These are phyloP conservation scores for Zoanthus sociatus DNA, from an alignment of 92 coral and sea anemone species.

Conservation along the genomic window DNA sequence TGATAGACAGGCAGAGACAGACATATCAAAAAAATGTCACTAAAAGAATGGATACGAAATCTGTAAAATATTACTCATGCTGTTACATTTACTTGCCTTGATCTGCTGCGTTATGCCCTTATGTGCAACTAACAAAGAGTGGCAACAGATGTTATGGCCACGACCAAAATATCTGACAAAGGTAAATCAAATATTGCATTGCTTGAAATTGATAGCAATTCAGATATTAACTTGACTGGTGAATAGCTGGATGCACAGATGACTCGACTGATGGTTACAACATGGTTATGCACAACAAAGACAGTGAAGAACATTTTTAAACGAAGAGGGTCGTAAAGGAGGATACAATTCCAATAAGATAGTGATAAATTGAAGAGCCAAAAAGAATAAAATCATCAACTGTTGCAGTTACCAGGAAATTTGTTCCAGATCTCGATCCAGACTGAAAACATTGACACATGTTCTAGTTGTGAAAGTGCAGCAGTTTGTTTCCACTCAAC, in stretches of 20 bases:
- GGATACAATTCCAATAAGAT: neutral
- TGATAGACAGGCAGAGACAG: neutral
- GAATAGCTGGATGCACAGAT: neutral
- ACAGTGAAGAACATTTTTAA: neutral
- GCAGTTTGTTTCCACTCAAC: neutral
- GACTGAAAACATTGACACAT: neutral
- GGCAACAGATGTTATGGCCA: neutral
- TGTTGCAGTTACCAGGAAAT: neutral
- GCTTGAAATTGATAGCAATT: neutral
- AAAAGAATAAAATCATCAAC: neutral
- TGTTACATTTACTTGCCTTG: neutral
- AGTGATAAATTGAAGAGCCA: neutral
- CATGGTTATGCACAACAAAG: neutral
- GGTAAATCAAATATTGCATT: neutral
- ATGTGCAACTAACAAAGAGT: conserved; percentile 1
- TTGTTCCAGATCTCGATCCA: neutral
- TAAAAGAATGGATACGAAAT: neutral
- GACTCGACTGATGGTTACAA: neutral
- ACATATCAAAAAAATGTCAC: neutral
- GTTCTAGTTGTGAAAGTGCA: neutral
- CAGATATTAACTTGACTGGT: neutral
- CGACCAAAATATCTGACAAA: neutral
- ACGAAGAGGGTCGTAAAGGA: neutral
- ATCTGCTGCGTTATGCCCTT: neutral
- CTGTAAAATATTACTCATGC: neutral